Evolutionary conservation across 2,113 vertebrate genomes (phyloP).

Genomic region (Lasiurus cinereus): DNA sequence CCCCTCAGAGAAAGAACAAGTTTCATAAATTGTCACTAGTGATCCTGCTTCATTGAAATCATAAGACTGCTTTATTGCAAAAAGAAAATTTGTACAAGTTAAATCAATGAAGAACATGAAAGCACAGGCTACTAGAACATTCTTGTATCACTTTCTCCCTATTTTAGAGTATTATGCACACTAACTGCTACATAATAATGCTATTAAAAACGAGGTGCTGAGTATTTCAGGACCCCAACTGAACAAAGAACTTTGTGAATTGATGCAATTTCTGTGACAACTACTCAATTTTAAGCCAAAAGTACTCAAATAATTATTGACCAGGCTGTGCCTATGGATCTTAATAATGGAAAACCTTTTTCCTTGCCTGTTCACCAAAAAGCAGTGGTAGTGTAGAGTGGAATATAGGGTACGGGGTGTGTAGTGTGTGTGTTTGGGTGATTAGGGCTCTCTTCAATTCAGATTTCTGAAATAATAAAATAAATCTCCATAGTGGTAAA

Average conservation of each 20-base stretch:
- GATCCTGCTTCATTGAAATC: neutral
- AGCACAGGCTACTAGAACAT: neutral
- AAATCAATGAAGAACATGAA: neutral
- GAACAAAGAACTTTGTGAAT: neutral
- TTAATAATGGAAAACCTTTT: neutral
- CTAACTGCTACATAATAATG: neutral
- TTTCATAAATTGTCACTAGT: neutral
- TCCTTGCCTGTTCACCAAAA: neutral
- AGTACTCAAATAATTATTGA: neutral
- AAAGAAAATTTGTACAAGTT: neutral
- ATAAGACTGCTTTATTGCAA: neutral
- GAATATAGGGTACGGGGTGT: too few species aligned
- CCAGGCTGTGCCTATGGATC: neutral
- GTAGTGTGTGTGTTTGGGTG: neutral
- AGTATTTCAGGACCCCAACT: neutral
- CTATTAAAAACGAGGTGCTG: neutral
- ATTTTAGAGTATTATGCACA: neutral
- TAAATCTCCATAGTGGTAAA: neutral
- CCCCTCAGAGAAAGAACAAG: neutral
- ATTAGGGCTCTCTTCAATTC: neutral
- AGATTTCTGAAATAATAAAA: neutral
- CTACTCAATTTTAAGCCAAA: neutral
- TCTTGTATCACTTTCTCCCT: neutral
- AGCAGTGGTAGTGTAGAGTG: fast-evolving
- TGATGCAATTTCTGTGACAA: neutral